These are phyloP conservation scores for Drosophila histrio DNA, from an alignment of 2,888 invertebrate species.

Conservation along the genomic window DNA sequence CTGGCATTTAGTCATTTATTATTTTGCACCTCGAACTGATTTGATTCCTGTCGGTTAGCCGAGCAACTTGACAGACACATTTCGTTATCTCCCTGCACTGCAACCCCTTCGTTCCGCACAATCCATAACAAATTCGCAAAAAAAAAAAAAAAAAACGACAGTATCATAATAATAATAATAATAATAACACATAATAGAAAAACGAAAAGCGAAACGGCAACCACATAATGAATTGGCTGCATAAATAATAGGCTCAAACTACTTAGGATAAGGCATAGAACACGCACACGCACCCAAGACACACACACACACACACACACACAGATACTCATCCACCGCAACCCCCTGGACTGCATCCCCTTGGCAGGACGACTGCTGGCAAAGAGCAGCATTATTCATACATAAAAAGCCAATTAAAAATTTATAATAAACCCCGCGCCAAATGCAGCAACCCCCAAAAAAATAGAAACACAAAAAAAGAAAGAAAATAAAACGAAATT, in stretches of 20 bases:
- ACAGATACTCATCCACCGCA: constrained; percentile 33
- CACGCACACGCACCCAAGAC: constrained; percentile 50
- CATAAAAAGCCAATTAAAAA: constrained; percentile 80
- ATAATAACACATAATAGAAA: constrained; percentile 33
- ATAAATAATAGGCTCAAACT: constrained; percentile 73
- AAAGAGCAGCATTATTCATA: constrained; percentile 72
- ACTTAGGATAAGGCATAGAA: constrained; percentile 57
- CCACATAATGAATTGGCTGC: constrained; percentile 75
- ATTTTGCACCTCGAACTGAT: constrained; percentile 54
- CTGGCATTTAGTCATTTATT: constrained; percentile 52
- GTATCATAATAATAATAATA: constrained; percentile 11
- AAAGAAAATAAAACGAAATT: constrained; percentile 44
- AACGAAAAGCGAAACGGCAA: constrained; percentile 41
- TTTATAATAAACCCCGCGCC: constrained; percentile 78
- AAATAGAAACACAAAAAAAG: constrained; percentile 20
- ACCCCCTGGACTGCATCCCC: constrained; percentile 60
- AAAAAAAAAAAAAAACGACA: constrained; percentile 7
- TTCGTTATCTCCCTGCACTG: neutral
- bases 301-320: constrained; percentile 25
- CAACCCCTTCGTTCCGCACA: constrained; percentile 39
- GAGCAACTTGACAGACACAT: constrained; percentile 38
- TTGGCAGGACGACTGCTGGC: constrained; percentile 33
- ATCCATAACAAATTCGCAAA: constrained; percentile 47
- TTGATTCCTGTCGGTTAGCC: constrained; percentile 46
- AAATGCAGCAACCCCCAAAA: constrained; percentile 65